phyloP scores from a whole-genome alignment of 1,140 invertebrate species.

The Drosophila nigromelanica region DNA sequence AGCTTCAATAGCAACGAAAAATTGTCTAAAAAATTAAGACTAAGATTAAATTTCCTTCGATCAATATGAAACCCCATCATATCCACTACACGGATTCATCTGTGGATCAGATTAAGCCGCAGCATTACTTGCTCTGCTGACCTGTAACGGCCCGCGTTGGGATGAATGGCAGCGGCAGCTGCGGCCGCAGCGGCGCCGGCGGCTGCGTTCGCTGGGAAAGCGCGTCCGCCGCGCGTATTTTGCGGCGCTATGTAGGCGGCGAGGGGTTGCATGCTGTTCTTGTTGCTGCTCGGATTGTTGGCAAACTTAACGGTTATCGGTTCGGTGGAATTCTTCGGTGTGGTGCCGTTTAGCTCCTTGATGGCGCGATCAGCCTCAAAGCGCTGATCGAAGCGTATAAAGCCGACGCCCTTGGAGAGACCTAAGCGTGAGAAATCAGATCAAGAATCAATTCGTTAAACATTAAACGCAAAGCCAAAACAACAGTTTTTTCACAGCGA shows the following conservation, averaged over 20 bases:
- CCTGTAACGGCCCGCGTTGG: slow-evolving; percentile 93
- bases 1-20: too few species aligned
- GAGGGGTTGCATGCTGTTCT: slow-evolving; percentile 95
- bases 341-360: slow-evolving; percentile 98
- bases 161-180: slow-evolving; percentile 91
- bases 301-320: slow-evolving; percentile 99
- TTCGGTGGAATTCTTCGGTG: slow-evolving; percentile 97
- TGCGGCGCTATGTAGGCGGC: slow-evolving; percentile 96
- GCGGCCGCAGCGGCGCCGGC: slow-evolving; percentile 86
- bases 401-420: slow-evolving; percentile 99
- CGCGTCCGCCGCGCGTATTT: slow-evolving; percentile 86
- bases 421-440: slow-evolving; percentile 85
- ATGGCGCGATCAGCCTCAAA: slow-evolving; percentile 98
- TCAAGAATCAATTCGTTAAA: slow-evolving; percentile 1
- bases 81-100: not conserved
- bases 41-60: too few species aligned
- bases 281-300: slow-evolving; percentile 98
- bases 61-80: too few species aligned
- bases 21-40: too few species aligned
- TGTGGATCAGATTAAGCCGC: too few species aligned
- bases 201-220: slow-evolving; percentile 90
- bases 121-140: slow-evolving; percentile 84
- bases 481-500: slow-evolving; percentile 2
- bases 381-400: slow-evolving; percentile 99
- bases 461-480: not conserved